phyloP scores from a whole-genome alignment of 2,113 vertebrate species.

The Mastomys natalensis region DNA sequence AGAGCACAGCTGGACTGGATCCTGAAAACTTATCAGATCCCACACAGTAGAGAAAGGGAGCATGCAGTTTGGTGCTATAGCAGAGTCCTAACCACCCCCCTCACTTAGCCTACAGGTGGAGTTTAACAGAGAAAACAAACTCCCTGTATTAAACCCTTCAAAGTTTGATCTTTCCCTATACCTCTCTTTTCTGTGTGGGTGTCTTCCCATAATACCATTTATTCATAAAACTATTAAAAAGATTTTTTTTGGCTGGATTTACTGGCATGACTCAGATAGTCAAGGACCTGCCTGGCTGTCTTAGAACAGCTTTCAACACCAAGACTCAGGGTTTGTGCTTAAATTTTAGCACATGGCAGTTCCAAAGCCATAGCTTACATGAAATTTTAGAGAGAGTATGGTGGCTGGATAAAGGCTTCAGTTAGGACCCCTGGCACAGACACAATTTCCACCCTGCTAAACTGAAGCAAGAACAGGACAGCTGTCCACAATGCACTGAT shows the following conservation, averaged over 20 bases:
- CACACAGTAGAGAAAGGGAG: constrained; percentile 87
- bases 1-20: constrained; percentile 90
- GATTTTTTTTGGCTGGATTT: constrained; percentile 77
- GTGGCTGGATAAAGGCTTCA: constrained; percentile 48
- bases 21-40: constrained; percentile 89
- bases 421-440: neutral
- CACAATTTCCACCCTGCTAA: constrained; percentile 22
- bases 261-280: constrained; percentile 63
- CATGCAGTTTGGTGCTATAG: constrained; percentile 25
- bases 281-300: constrained; percentile 55
- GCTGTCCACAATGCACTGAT: neutral
- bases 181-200: constrained; percentile 64
- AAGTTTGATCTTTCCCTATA: constrained; percentile 68
- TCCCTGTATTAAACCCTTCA: constrained; percentile 49
- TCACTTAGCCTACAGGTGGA: constrained; percentile 86
- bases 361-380: constrained; percentile 65
- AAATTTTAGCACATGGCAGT: constrained; percentile 69
- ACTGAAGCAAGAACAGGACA: neutral
- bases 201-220: constrained; percentile 76
- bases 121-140: constrained; percentile 74
- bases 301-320: constrained; percentile 62
- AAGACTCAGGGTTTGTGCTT: constrained; percentile 68
- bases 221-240: constrained; percentile 72
- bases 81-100: constrained; percentile 77
- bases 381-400: constrained; percentile 61